These are phyloP conservation scores for Spongilla lacustris DNA, from an alignment of 37 sponge, comb jelly and placozoan species.

Conservation along the genomic window DNA sequence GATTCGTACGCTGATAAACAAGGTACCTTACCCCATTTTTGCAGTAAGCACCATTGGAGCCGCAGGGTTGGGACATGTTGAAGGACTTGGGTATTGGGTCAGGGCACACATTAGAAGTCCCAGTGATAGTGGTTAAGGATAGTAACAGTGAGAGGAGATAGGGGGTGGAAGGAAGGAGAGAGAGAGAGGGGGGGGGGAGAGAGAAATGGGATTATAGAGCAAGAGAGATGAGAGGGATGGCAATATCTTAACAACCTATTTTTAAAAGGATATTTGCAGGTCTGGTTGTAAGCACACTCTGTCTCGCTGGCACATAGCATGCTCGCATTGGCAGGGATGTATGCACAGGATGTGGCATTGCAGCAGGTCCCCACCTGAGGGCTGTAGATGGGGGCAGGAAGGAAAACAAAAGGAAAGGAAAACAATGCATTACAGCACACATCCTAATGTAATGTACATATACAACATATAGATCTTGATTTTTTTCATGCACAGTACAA, in stretches of 20 bases:
- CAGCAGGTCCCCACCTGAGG: slow-evolving; percentile 61
- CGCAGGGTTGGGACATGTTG: slow-evolving; percentile 30
- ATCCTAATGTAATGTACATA: too few relatives aligned
- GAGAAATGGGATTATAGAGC: too few relatives aligned
- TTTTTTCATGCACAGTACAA: background rate
- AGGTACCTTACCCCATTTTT: slow-evolving; percentile 44
- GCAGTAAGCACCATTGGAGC: slow-evolving; percentile 20
- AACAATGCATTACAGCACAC: too few relatives aligned
- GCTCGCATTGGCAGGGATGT: background rate
- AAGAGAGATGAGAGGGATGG: too few relatives aligned
- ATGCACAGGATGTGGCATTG: slow-evolving; percentile 9
- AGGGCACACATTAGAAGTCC: slow-evolving; percentile 58
- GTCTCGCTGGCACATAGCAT: slow-evolving; percentile 6
- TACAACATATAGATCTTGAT: too few relatives aligned
- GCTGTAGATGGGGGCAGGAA: too few relatives aligned
- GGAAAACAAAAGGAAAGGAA: too few relatives aligned
- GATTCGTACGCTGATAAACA: background rate
- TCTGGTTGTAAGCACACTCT: slow-evolving; percentile 45
- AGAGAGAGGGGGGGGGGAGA: too few relatives aligned
- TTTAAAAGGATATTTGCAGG: slow-evolving; percentile 65
- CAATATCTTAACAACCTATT: background rate
- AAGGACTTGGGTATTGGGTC: slow-evolving; percentile 15
- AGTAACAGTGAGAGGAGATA: too few relatives aligned
- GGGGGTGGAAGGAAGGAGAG: too few relatives aligned
- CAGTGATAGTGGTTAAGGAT: slow-evolving; percentile 64